Evolutionary conservation across 2,888 invertebrate genomes (phyloP).

Genomic region (Aphodius granarius): DNA sequence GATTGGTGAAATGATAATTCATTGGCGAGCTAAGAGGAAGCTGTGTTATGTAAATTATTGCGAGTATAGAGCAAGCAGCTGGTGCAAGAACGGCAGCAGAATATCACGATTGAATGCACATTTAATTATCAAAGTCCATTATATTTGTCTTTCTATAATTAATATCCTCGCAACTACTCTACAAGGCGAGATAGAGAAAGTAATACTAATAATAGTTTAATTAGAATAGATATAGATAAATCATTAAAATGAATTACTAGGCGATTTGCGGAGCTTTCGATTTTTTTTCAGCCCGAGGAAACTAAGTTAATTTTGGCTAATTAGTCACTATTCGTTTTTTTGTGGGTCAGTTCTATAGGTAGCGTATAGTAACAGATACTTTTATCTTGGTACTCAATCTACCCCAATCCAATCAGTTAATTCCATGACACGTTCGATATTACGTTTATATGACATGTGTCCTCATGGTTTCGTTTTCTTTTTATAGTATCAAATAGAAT

Average conservation of each 20-base stretch:
- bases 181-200: conserved; percentile 6
- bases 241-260: not conserved
- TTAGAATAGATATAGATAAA: not conserved
- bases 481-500: not conserved
- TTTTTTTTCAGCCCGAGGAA: not conserved
- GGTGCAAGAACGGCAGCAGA: conserved; percentile 9
- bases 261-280: not conserved
- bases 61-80: conserved; percentile 1
- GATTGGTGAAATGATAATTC: conserved; percentile 19
- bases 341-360: not conserved
- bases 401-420: conserved; percentile 49
- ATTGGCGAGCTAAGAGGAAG: conserved; percentile 23
- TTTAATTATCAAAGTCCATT: conserved; percentile 23
- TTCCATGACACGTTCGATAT: conserved; percentile 48
- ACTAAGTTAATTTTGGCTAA: not conserved
- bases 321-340: conserved; percentile 10
- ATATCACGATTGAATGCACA: conserved; percentile 20
- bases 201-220: conserved; percentile 3
- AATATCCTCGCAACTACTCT: conserved; percentile 32
- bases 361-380: conserved; percentile 1
- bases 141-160: conserved; percentile 24
- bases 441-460: conserved; percentile 46
- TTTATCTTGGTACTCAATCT: conserved; percentile 47
- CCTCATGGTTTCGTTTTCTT: conserved; percentile 21
- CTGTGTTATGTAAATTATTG: conserved; percentile 20